Conservation (phyloP, 37 sponge, comb jelly and placozoan genomes). For the Bolinopsis microptera region DNA sequence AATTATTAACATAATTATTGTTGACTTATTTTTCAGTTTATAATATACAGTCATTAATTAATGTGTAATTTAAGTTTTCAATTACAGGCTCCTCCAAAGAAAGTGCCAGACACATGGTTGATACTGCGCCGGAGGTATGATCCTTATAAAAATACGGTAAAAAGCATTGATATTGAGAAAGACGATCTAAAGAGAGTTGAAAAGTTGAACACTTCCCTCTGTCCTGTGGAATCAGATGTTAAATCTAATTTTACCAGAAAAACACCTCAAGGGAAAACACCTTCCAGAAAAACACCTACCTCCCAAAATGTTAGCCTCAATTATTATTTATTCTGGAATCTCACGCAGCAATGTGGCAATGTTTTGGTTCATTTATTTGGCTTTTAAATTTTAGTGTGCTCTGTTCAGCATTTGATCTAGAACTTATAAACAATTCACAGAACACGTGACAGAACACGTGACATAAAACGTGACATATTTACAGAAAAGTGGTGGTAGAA, state of each 20-base stretch:
- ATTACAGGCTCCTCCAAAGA: conserved; percentile 21
- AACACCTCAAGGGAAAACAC: neutral
- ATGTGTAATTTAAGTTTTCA: too few species aligned
- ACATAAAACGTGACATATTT: too few species aligned
- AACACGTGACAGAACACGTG: too few species aligned
- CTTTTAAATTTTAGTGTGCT: too few species aligned
- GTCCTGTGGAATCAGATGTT: neutral
- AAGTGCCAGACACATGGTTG: conserved; percentile 3
- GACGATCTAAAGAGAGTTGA: neutral
- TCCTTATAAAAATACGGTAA: conserved; percentile 21
- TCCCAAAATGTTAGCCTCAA: neutral
- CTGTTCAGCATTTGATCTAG: too few species aligned
- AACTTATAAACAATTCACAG: too few species aligned
- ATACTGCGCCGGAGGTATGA: conserved; percentile 35
- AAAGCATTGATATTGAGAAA: neutral
- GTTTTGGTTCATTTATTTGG: too few species aligned
- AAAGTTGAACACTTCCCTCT: neutral
- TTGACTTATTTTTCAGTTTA: too few species aligned
- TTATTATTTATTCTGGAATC: too few species aligned
- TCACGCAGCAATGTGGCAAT: too few species aligned
- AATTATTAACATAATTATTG: too few species aligned
- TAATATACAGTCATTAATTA: too few species aligned
- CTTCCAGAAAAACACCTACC: neutral
- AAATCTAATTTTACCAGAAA: neutral
- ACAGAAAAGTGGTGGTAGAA: neutral